A percentile compares a stretch with the other conserved stretches of the same genome.
Conservation (phyloP, 1,140 invertebrate species). For the Bombus waltoni region DNA sequence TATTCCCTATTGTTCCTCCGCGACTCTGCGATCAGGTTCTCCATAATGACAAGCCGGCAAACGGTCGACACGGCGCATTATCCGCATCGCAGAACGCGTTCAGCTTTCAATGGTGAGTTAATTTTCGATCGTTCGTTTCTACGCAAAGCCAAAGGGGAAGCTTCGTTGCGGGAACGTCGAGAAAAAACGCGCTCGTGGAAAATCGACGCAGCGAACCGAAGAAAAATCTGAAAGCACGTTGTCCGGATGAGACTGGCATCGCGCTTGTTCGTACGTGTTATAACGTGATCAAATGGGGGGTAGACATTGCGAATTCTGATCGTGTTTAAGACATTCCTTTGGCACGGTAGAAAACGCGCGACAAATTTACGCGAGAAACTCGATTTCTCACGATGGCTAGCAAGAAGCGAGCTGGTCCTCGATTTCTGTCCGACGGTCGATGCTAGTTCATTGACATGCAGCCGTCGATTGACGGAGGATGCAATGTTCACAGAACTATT, state of each 20-base stretch:
- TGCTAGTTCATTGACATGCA: conserved; percentile 68
- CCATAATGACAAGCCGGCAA: conserved; percentile 66
- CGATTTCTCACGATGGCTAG: conserved; percentile 52
- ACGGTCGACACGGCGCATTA: conserved; percentile 21
- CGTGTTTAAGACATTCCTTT: conserved; percentile 30
- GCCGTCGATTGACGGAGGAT: conserved; percentile 67
- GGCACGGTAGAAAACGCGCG: conserved; percentile 20
- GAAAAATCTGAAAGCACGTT: not conserved
- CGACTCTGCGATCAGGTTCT: conserved; percentile 44
- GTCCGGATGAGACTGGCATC: not conserved
- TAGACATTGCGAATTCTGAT: conserved; percentile 27
- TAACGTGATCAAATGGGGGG: not conserved
- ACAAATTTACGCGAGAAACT: conserved; percentile 55
- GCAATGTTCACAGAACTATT: conserved; percentile 69
- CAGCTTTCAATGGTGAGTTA: not conserved
- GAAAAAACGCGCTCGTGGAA: too few species aligned
- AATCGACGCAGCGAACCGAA: not conserved
- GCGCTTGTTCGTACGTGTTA: too few species aligned
- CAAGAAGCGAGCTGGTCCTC: not conserved
- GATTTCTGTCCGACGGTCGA: conserved; percentile 26
- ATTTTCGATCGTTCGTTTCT: not conserved
- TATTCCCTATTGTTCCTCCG: conserved; percentile 45
- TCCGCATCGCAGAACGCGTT: conserved; percentile 47
- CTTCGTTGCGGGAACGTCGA: not conserved
- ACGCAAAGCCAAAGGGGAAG: too few species aligned